Conservation (phyloP, 2,113 vertebrate species). For the Cricetomys ansorgei region DNA sequence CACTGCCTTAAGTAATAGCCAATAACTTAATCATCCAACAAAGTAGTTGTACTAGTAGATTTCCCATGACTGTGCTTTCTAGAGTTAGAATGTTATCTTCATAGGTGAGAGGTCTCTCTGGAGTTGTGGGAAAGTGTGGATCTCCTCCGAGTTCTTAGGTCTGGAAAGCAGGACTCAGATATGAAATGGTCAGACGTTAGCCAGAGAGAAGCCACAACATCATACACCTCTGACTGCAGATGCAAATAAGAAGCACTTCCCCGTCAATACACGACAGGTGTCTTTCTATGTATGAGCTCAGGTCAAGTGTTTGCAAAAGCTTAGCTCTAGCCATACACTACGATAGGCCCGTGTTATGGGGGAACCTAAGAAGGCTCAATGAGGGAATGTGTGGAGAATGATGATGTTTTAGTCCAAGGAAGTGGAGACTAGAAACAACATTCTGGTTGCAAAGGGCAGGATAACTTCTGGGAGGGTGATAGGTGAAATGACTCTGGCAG, state of each 20-base stretch:
- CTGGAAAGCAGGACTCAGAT: not conserved
- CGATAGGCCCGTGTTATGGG: not conserved
- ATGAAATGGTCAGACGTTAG: not conserved
- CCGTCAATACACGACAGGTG: not conserved
- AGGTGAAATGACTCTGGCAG: slow-evolving; percentile 19
- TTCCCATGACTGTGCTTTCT: not conserved
- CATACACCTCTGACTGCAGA: not conserved
- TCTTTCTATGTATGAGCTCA: not conserved
- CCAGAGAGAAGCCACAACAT: not conserved
- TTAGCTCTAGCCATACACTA: not conserved
- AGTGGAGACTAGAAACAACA: not conserved
- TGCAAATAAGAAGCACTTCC: not conserved
- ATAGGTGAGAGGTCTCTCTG: not conserved
- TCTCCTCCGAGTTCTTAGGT: not conserved
- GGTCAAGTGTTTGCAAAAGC: not conserved
- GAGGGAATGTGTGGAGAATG: not conserved
- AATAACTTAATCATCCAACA: not conserved
- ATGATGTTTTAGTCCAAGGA: not conserved
- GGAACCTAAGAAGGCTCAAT: not conserved
- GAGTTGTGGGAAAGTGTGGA: not conserved
- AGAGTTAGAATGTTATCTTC: not conserved
- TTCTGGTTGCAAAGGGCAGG: not conserved
- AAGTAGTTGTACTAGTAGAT: not conserved
- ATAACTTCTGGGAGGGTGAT: slow-evolving; percentile 35
- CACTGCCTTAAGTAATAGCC: not conserved